A percentile compares a stretch with the other conserved stretches of the same genome.
Evolutionary conservation across 2,113 vertebrate genomes (phyloP).

Genomic region (Hyperopisus bebe): DNA sequence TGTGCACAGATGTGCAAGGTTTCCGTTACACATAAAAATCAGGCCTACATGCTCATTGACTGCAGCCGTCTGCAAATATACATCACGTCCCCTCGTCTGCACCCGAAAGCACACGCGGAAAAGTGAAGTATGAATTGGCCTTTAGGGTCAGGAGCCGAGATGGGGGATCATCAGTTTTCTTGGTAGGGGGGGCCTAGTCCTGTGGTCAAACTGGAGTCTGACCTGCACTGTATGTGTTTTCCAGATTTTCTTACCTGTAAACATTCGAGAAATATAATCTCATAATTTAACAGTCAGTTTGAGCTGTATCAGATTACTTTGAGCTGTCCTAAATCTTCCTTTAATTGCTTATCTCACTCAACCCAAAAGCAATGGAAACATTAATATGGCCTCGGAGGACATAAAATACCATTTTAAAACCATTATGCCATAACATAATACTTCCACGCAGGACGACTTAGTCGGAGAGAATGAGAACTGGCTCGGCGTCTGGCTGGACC

Average conservation of each 20-base stretch:
- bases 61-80: background rate
- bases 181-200: background rate
- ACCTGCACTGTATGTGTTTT: background rate
- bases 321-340: background rate
- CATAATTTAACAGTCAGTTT: background rate
- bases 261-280: background rate
- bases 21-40: background rate
- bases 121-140: background rate
- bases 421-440: background rate
- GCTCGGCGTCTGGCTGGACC: background rate
- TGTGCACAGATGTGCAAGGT: too few relatives aligned
- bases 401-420: background rate
- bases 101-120: background rate
- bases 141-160: background rate
- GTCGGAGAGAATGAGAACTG: background rate
- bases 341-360: background rate
- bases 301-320: background rate
- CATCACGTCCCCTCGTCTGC: background rate
- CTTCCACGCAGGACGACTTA: background rate
- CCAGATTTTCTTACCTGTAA: background rate
- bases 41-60: background rate
- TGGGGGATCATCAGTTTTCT: background rate
- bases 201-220: background rate
- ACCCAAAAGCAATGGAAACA: background rate
- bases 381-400: background rate